phyloP scores from a whole-genome alignment of 2,797 vertebrate species.

The Mus minutoides region DNA sequence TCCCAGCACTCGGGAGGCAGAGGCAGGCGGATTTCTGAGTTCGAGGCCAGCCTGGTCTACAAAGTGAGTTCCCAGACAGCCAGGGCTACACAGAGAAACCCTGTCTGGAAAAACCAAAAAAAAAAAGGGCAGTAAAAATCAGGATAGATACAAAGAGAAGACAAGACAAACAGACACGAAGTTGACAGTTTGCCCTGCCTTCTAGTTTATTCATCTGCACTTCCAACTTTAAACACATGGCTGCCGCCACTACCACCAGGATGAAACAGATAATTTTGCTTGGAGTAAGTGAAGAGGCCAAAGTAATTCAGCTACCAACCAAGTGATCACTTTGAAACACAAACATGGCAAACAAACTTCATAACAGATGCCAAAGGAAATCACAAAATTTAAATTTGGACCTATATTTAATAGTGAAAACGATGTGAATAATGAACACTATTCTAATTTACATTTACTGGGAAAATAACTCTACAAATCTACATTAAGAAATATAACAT shows the following conservation, averaged over 20 bases:
- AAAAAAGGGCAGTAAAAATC: not conserved
- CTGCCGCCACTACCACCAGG: not conserved
- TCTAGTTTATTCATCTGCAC: not conserved
- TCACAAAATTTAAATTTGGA: constrained; percentile 11
- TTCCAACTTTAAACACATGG: not conserved
- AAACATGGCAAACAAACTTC: constrained; percentile 47
- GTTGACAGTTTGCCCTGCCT: not conserved
- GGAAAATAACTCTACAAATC: constrained; percentile 11
- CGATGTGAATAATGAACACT: not conserved
- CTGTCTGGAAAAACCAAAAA: no score
- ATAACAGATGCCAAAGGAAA: constrained; percentile 38
- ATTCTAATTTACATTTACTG: constrained; percentile 45
- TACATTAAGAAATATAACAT: not conserved
- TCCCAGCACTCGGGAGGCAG: no score
- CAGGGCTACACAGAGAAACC: no score
- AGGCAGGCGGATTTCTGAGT: no score
- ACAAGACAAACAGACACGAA: not conserved
- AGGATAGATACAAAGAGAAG: not conserved
- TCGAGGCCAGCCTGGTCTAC: no score
- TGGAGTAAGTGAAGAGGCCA: not conserved
- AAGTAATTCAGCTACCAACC: constrained; percentile 41
- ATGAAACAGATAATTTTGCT: not conserved
- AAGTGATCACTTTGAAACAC: not conserved
- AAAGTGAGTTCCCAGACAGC: no score
- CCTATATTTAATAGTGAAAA: constrained; percentile 15